Base-by-base conservation (phyloP, 2,797 vertebrate species). In the Myotis planiceps region DNA sequence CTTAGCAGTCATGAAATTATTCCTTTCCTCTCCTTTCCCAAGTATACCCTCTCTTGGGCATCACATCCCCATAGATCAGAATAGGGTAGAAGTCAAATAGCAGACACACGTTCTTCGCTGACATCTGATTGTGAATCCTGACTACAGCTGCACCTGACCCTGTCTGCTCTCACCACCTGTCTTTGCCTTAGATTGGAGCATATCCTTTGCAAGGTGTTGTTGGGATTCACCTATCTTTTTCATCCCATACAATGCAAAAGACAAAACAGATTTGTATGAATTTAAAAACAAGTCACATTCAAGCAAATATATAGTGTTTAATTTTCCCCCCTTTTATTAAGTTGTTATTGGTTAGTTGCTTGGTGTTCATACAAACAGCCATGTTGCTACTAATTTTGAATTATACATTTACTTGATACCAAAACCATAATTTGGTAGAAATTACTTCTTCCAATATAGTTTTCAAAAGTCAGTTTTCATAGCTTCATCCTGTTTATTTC, bases 251-350 rank as follows among this genome's bases (percentile, higher is more conserved):
- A 65, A 34, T 39, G 6, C 32, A 76, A 88, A 58, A 81, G 25
- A 39, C 9, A 78, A 85, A 95, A 66, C 13, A 29, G 0, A 66
- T 71, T 95, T 75, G 29, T 69, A 1, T 76, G 34, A 47, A 6
- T 92, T 92, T 88, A 74, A 72, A 68, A 90, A 32, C n/a, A 92
- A 84, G 9, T 80, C 27, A 83, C 7, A 14, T 82, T 86, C n/a
- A 75, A 29, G 6, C 9, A 74, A 82, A 32, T 71, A 15, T 34
- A 47, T 85, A 29, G 27, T 79, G 0, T 71, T 90, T 49, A 42
- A 27, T 29, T 89, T 53, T 71, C 2, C 65, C 87, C 5, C 10
- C 10, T 87, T 55, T 84, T 51, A 75, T 86, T 66, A 2, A 34
- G 29, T 37, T 63, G 12, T 72, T 75, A 21, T 90, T 82, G 9